Conservation (phyloP, 1,140 invertebrate species). For the Pseudomyrmex flavicornis region DNA sequence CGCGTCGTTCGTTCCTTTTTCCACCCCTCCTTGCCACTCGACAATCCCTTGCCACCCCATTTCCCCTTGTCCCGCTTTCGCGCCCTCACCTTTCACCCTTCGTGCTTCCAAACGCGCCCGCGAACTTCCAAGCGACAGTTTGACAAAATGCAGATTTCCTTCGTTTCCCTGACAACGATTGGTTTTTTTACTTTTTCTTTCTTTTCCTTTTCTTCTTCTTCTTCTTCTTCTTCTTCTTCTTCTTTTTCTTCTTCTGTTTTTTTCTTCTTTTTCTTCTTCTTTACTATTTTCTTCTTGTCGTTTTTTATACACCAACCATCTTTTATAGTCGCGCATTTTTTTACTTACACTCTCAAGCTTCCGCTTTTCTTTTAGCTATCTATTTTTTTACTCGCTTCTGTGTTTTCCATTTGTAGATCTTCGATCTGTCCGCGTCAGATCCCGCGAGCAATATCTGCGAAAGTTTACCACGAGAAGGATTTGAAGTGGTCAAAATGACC, state of each 20-base stretch:
- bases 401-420: slow-evolving; percentile 31
- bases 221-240: background rate
- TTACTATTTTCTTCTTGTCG: slow-evolving; percentile 37
- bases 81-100: slow-evolving; percentile 65
- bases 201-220: slow-evolving; percentile 50
- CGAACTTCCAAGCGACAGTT: slow-evolving; percentile 72
- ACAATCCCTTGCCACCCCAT: slow-evolving; percentile 31
- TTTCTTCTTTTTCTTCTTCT: background rate
- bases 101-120: slow-evolving; percentile 45
- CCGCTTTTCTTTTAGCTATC: slow-evolving; percentile 20
- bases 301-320: slow-evolving; percentile 13
- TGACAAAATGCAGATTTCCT: slow-evolving; percentile 76
- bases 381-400: background rate
- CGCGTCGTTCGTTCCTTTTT: slow-evolving; percentile 48
- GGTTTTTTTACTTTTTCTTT: slow-evolving; percentile 66
- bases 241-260: slow-evolving; percentile 28
- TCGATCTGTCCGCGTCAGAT: slow-evolving; percentile 21
- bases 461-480: slow-evolving; percentile 39
- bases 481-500: slow-evolving; percentile 35
- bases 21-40: slow-evolving; percentile 23
- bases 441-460: slow-evolving; percentile 31
- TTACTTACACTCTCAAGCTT: slow-evolving; percentile 6
- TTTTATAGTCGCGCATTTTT: background rate
- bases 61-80: background rate
- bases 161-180: slow-evolving; percentile 74